Base-by-base conservation (phyloP, 1,140 invertebrate species). In the Dufourea novaeangliae region DNA sequence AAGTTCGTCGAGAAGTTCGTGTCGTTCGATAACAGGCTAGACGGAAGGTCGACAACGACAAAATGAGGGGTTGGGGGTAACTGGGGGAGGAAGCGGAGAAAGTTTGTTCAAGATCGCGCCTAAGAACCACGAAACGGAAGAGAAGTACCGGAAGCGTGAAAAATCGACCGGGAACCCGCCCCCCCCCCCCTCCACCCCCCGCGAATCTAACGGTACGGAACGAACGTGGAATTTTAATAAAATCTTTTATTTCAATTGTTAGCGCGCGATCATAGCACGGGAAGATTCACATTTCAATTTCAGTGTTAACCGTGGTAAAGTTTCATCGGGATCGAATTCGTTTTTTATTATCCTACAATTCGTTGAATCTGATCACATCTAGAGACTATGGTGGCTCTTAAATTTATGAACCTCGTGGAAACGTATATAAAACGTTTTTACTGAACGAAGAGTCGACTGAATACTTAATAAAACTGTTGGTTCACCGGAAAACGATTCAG, bases 11-110 rank as follows among this genome's bases (percentile, higher is more conserved):
- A 41, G 29, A 78, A 80, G 70, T 83, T 78, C 54, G 64, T 66
- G 44, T 76, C 61, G 67, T 72, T 78, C 81, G 68, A 78, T 83
- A 81, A 81, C 59, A 64, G 63, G 52, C 39, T 44, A 70, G 74
- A 71, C 66, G 74, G 74, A 62, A 77, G 74, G 67, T 76, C 73
- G 73, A 76, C 73, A 62, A 77, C 67, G 57, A 61, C 59, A 29
- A 57, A 29, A 27, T 4, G 74, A 57, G 2, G 50, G 46, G n/a
- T 7, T 3, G 4, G 27, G 14, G 22, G n/a, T 10, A 20, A 37
- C 34, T 10, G 34, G 25, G 34, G 54, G 56, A n/a, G n/a, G 27
- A 20, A 46, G 25, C 7, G 44, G 56, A 39, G 61, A 62, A 77
- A 77, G 74, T 77, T 71, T 77, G 29, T 41, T 68, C 66, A 54